Percentiles rank a stretch among this genome's conserved stretches.
phyloP scores from a whole-genome alignment of 2,797 vertebrate species.

The Leuciscus waleckii region DNA sequence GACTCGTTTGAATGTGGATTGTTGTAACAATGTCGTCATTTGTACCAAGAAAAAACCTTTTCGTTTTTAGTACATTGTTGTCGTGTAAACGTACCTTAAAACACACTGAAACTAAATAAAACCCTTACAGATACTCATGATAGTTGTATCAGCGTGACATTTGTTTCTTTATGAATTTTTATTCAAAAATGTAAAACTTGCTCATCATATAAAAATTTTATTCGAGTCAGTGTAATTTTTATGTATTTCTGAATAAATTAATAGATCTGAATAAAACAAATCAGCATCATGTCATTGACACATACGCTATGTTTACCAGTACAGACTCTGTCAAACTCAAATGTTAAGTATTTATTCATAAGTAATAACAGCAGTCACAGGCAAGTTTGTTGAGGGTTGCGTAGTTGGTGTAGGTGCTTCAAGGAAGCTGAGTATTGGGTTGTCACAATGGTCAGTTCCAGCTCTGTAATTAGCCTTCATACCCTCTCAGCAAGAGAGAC shows the following conservation, averaged over 20 bases:
- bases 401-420: background rate
- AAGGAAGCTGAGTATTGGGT: constrained; percentile 5
- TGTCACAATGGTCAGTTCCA: constrained; percentile 22
- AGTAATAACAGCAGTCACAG: background rate
- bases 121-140: background rate
- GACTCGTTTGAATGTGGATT: too few relatives aligned
- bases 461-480: constrained; percentile 36
- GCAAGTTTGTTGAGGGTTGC: background rate
- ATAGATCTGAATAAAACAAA: background rate
- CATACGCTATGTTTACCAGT: background rate
- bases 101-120: background rate
- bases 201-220: background rate
- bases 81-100: background rate
- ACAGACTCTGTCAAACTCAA: background rate
- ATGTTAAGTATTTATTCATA: background rate
- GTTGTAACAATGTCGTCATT: too few relatives aligned
- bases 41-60: too few relatives aligned
- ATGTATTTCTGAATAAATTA: background rate
- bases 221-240: background rate
- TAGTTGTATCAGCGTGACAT: background rate
- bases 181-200: background rate
- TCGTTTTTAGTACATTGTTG: too few relatives aligned
- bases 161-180: background rate
- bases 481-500: constrained; percentile 68
- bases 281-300: too few relatives aligned